These are phyloP conservation scores for Eubasilissa splendida DNA, from an alignment of 2,888 invertebrate genomes.

Conservation along the genomic window DNA sequence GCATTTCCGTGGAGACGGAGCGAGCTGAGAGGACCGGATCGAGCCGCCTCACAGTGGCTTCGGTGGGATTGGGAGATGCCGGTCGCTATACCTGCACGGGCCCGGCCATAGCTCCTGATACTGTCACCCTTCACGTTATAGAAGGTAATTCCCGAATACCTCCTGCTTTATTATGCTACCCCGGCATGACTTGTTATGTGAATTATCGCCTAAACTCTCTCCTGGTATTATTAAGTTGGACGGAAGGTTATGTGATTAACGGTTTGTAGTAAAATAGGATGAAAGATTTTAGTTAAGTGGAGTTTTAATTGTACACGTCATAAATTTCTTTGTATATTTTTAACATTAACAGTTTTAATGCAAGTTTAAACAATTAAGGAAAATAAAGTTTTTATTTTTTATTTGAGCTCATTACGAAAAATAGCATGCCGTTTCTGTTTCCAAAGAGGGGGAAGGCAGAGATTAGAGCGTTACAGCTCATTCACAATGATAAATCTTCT, in stretches of 20 bases:
- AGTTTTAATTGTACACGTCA: not conserved
- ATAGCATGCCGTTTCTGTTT: too few species aligned
- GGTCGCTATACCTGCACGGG: conserved; percentile 76
- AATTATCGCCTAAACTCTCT: conserved; percentile 34
- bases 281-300: conserved; percentile 2
- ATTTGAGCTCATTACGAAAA: too few species aligned
- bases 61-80: conserved; percentile 71
- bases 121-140: conserved; percentile 69
- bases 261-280: conserved; percentile 16
- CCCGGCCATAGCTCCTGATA: conserved; percentile 69
- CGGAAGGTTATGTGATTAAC: conserved; percentile 36
- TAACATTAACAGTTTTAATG: too few species aligned
- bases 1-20: conserved; percentile 77
- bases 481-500: too few species aligned
- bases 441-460: too few species aligned
- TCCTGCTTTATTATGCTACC: conserved; percentile 43
- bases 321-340: not conserved
- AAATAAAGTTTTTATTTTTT: too few species aligned
- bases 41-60: conserved; percentile 75
- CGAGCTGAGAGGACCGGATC: conserved; percentile 73
- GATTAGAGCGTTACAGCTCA: too few species aligned
- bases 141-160: conserved; percentile 66
- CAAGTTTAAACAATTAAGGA: too few species aligned
- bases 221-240: conserved; percentile 41
- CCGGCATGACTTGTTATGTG: conserved; percentile 41